These are phyloP conservation scores for Noturus placidus DNA, from an alignment of 2,113 vertebrate genomes.

Conservation along the genomic window DNA sequence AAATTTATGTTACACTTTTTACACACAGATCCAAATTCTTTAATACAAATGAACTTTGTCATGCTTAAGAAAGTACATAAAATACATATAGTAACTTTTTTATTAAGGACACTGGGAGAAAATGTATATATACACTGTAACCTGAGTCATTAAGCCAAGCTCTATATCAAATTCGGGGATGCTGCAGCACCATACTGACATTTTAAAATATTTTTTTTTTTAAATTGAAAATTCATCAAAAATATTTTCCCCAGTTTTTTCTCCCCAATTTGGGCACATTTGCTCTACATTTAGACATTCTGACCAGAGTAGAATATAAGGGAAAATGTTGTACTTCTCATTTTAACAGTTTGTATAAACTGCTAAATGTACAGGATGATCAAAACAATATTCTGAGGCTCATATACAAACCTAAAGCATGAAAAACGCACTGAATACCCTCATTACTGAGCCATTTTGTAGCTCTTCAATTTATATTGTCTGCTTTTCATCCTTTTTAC, in stretches of 20 bases:
- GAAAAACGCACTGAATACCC: not conserved
- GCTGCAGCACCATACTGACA: not conserved
- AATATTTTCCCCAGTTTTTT: not conserved
- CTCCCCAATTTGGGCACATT: not conserved
- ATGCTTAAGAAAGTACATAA: not conserved
- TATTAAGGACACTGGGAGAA: too few species aligned
- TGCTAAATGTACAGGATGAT: not conserved
- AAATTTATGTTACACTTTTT: not conserved
- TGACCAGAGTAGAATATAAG: not conserved
- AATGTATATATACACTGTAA: too few species aligned
- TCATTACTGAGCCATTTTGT: constrained; percentile 33
- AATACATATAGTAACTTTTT: too few species aligned
- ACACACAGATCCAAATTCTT: not conserved
- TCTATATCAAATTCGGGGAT: not conserved
- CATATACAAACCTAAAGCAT: not conserved
- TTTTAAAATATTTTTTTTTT: too few species aligned
- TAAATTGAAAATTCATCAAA: not conserved
- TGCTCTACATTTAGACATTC: not conserved
- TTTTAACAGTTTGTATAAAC: not conserved
- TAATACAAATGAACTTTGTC: too few species aligned
- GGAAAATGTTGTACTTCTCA: not conserved
- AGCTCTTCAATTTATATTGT: constrained; percentile 47
- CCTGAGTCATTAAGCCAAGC: too few species aligned
- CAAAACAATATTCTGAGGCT: not conserved
- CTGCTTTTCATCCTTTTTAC: constrained; percentile 62